A percentile compares a stretch with the other conserved stretches of the same genome.
These are phyloP conservation scores for Erynnis tages DNA, from an alignment of 2,888 invertebrate species.

Conservation along the genomic window DNA sequence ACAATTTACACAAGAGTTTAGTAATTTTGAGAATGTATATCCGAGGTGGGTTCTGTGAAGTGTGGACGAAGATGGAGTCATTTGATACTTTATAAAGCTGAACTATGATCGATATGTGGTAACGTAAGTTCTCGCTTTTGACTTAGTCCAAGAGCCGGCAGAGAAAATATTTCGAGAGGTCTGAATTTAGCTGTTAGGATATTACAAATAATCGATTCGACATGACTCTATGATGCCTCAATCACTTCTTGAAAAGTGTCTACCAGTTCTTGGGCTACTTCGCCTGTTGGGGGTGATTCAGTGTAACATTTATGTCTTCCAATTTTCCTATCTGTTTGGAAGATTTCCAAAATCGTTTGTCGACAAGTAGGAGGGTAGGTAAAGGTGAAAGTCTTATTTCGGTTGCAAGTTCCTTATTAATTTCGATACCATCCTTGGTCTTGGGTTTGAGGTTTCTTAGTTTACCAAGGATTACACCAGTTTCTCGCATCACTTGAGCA, in stretches of 20 bases:
- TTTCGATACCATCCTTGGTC: no score
- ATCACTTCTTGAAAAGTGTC: no score
- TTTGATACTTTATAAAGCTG: background rate
- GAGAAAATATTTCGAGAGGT: no score
- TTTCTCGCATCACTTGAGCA: no score
- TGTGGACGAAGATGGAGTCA: background rate
- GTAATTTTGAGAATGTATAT: slow-evolving; percentile 22
- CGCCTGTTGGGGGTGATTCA: background rate
- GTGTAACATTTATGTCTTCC: background rate
- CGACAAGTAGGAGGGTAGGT: background rate
- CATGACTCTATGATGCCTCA: no score
- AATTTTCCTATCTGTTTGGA: background rate
- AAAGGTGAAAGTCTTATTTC: background rate
- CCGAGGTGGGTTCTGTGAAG: slow-evolving; percentile 9
- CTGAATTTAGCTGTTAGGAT: no score
- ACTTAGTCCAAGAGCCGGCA: no score
- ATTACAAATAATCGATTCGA: no score
- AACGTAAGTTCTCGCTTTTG: no score
- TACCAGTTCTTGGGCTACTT: background rate
- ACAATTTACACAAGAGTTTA: slow-evolving; percentile 21
- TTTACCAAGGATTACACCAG: no score
- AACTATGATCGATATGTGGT: no score
- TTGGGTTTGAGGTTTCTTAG: no score
- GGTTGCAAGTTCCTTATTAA: background rate
- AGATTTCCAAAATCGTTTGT: slow-evolving; percentile 1